Evolutionary conservation across 1,140 invertebrate genomes (phyloP), one percentile per base, ranked within the genome.

Genomic region (Apocrypta bakeri): DNA sequence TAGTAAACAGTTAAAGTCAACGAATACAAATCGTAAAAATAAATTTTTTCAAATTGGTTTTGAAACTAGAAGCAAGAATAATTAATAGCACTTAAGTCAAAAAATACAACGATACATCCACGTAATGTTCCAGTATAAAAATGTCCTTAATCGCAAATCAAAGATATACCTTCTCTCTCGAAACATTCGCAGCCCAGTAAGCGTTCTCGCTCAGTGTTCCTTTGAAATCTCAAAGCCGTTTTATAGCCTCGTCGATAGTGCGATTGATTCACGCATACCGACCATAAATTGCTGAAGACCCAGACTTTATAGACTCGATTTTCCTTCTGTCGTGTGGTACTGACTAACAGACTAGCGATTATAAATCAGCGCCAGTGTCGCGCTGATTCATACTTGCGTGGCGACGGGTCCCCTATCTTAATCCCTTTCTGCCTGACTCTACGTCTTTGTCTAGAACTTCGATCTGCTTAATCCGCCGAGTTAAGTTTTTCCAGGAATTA

Each of bases 371-470:
- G 66, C 40, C 12, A 24, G 24, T 29, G 42, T 72, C 31, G 56
- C 56, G 27, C 71, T 81, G 71, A 81, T 81, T 81, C 79, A 73
- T 81, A 56, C 69, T 40, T 25, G 42, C 56, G 79, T 40, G 42
- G 27, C 42, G 2, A 24, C 56, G 6, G 11, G 68, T 21, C 42
- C 17, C 61, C 77, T 27, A 69, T 48, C 33, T 68, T n/a, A 24
- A 71, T 71, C 71, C 42, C 71, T 74, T 68, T 64, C 31, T 48
- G 74, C 72, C 74, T 81, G 79, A 81, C 74, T 81, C 71, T 81
- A 66, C 74, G 74, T 81, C 79, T 74, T 33, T 74, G 79, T 74
- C 27, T 48, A 14, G 29, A n/a, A n/a, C n/a, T 14, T 66, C 17
- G 17, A 66, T 14, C 29, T 0, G 63, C 24, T 66, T 24, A 56